Percentiles rank a stretch among this genome's conserved stretches.
Conservation (phyloP, 2,888 invertebrate genomes). For the Leptinotarsa juncta region DNA sequence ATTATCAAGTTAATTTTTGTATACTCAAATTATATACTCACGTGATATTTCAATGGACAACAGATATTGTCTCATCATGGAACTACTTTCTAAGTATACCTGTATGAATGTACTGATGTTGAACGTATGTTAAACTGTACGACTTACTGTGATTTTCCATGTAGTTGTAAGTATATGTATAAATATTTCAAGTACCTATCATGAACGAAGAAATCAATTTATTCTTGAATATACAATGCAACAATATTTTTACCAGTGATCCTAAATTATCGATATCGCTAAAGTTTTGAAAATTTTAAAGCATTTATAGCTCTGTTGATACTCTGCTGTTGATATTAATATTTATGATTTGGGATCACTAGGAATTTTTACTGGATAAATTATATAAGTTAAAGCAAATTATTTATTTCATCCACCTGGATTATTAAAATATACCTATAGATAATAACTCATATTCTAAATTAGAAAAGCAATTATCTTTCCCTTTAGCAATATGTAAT, state of each 20-base stretch:
- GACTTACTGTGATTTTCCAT: constrained; percentile 55
- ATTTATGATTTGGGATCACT: constrained; percentile 30
- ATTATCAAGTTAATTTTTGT: too few species aligned
- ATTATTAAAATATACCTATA: constrained; percentile 27
- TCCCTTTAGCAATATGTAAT: constrained; percentile 59
- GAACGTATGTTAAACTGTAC: constrained; percentile 49
- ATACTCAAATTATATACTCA: too few species aligned
- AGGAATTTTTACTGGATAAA: constrained; percentile 32
- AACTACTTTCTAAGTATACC: constrained; percentile 38
- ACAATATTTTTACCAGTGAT: constrained; percentile 11
- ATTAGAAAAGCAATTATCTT: constrained; percentile 64
- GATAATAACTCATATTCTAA: constrained; percentile 63
- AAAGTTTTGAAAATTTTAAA: constrained; percentile 26
- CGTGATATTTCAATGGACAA: not conserved
- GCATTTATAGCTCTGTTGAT: constrained; percentile 23
- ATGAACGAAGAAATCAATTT: constrained; percentile 27
- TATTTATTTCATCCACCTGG: not conserved
- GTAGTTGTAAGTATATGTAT: constrained; percentile 40
- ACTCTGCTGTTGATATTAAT: constrained; percentile 27
- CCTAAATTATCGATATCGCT: constrained; percentile 20
- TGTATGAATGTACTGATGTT: constrained; percentile 45
- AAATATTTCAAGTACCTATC: constrained; percentile 32
- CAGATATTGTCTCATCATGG: constrained; percentile 33
- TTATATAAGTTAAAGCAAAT: constrained; percentile 21
- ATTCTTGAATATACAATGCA: constrained; percentile 18